phyloP scores from a whole-genome alignment of 2,113 vertebrate genomes.

The Oryzias celebensis region DNA sequence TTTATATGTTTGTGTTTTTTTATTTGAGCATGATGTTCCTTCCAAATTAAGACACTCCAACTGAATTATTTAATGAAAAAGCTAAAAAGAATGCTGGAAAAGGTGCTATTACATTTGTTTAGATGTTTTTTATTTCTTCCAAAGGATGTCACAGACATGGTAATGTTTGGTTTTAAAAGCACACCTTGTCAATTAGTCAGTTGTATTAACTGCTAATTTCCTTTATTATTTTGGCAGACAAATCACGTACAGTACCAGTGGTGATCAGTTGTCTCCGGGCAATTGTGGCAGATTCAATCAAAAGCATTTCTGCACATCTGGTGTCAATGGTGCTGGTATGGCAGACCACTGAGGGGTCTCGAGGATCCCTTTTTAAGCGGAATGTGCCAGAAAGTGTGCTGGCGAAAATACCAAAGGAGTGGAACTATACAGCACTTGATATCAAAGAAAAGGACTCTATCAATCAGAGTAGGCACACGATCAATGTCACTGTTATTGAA shows the following conservation, averaged over 20 bases:
- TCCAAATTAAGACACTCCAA: no score
- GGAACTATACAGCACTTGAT: constrained; percentile 83
- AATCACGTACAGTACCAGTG: constrained; percentile 58
- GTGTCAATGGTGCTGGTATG: constrained; percentile 79
- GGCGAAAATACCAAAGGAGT: constrained; percentile 86
- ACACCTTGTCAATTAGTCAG: neutral
- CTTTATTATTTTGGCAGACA: constrained; percentile 51
- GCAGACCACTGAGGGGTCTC: constrained; percentile 73
- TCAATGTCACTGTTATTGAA: neutral
- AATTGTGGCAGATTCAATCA: constrained; percentile 78
- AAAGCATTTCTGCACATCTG: constrained; percentile 78
- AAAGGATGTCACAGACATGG: neutral
- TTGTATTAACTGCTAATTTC: neutral
- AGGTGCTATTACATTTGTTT: neutral
- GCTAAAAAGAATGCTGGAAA: neutral
- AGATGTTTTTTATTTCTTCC: neutral
- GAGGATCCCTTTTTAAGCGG: constrained; percentile 62
- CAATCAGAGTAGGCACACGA: constrained; percentile 74
- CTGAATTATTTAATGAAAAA: no score
- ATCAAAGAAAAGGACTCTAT: constrained; percentile 69
- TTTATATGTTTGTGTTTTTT: no score
- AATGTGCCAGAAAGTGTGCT: constrained; percentile 79
- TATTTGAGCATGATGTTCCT: no score
- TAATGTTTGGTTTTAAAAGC: neutral
- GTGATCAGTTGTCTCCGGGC: constrained; percentile 80